Conservation (phyloP, 2,113 vertebrate species). For the Spheniscus mendiculus region DNA sequence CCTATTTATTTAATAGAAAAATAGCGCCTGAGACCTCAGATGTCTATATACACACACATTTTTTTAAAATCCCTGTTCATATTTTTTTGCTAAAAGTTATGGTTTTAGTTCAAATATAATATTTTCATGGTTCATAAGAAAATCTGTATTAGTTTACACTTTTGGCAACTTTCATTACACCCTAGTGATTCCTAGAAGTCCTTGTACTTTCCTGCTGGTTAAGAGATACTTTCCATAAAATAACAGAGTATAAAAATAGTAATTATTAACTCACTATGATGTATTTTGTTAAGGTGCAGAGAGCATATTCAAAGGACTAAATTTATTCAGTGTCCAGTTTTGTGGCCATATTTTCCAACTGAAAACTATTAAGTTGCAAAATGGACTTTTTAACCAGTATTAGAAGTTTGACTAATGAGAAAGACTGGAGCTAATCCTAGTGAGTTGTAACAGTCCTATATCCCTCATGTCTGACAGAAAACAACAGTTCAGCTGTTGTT, state of each 20-base stretch:
- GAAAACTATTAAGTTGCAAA: conserved; percentile 8
- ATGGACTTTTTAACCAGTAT: background rate
- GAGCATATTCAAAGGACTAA: background rate
- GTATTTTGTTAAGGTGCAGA: conserved; percentile 50
- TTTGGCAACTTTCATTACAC: conserved; percentile 77
- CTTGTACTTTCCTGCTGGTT: conserved; percentile 71
- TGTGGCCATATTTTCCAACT: background rate
- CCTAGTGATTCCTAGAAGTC: conserved; percentile 73
- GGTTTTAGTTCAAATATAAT: conserved; percentile 72
- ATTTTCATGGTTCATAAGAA: conserved; percentile 78
- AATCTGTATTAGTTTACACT: conserved; percentile 79
- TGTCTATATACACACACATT: conserved; percentile 16
- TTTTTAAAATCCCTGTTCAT: conserved; percentile 37
- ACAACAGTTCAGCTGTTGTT: background rate
- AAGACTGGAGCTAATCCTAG: background rate
- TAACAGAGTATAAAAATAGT: conserved; percentile 69
- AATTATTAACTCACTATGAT: conserved; percentile 71
- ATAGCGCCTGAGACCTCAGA: conserved; percentile 60
- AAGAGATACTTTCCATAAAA: conserved; percentile 74
- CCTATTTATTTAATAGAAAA: conserved; percentile 13
- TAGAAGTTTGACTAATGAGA: background rate
- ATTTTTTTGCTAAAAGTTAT: conserved; percentile 64
- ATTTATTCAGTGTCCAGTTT: background rate
- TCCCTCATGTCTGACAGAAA: background rate
- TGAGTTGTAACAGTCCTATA: background rate